Evolutionary conservation across 2,797 vertebrate species (phyloP), one percentile per base, ranked within the genome.

Genomic region (Hippocampus kuda): DNA sequence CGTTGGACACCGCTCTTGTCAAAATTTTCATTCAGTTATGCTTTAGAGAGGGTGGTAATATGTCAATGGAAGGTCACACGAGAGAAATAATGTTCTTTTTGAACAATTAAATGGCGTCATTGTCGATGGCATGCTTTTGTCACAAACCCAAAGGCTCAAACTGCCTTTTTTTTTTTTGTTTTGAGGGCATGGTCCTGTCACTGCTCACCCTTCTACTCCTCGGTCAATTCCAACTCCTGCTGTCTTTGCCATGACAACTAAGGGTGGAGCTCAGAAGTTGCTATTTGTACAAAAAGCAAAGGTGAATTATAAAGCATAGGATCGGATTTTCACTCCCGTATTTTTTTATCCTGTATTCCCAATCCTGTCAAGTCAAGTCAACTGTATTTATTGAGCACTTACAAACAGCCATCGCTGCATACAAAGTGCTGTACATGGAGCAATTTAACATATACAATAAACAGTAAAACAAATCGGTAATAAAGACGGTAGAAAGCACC

Each of bases 1-100:
- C 5, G 82, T 88, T 84, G 84, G 75, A 79, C 83, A 72, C 80
- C 81, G 81, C 80, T 83, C 74, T 61, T 60, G 3, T 15, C 1
- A 61, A 34, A 38, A 20, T 38, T 81, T 82, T 81, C 10, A 60
- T 34, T 83, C 74, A 79, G 81, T 87, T 85, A 11, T 26, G 15
- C 41, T 24, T 65, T 16, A 0, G 6, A 49, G 48, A 48, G 30
- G 48, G 27, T 15, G 46, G 34, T 18, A 38, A 61, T 30, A 59
- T 30, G 13, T 34, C 30, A 4, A 16, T 15, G 27, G 26, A 57
- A 57, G 26, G 15, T 61, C 26, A 20, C 5, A 27, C 18, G 15
- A 13, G 11, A 27, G 12, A 57, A 4, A 27, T 15, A 15, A 1
- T 51, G 16, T 57, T 24, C 12, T 15, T 16, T 60, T 26, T 57